Conservation (phyloP, 2,797 vertebrate species). For the Emydoidea blandingii region DNA sequence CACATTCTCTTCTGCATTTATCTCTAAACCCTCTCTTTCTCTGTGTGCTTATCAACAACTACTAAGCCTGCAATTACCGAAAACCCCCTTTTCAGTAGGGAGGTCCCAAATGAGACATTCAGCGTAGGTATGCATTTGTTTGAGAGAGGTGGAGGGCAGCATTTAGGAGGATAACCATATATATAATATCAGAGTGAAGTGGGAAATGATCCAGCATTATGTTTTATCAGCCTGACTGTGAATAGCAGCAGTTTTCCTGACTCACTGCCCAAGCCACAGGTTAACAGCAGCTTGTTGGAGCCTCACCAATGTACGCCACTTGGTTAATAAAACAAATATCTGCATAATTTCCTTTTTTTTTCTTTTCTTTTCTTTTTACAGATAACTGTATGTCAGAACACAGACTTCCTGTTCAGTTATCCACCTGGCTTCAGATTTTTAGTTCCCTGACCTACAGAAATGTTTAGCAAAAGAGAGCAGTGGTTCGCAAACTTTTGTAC, state of each 20-base stretch:
- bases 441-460: not conserved
- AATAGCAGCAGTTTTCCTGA: not conserved
- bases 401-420: not conserved
- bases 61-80: not conserved
- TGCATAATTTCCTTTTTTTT: not conserved
- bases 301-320: not conserved
- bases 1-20: not conserved
- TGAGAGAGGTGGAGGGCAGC: not conserved
- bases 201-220: not conserved
- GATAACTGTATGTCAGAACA: not conserved
- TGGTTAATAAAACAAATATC: not conserved
- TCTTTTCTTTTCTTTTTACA: not conserved
- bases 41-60: not conserved
- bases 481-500: no score
- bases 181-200: not conserved
- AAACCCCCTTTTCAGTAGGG: not conserved
- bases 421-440: not conserved
- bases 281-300: not conserved
- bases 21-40: not conserved
- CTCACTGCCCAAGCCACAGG: not conserved
- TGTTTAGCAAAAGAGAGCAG: not conserved
- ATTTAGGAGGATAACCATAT: rapidly evolving
- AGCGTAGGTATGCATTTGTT: not conserved
- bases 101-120: not conserved
- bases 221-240: not conserved